Conservation (phyloP, 2,888 invertebrate species). For the Helobdella robusta region DNA sequence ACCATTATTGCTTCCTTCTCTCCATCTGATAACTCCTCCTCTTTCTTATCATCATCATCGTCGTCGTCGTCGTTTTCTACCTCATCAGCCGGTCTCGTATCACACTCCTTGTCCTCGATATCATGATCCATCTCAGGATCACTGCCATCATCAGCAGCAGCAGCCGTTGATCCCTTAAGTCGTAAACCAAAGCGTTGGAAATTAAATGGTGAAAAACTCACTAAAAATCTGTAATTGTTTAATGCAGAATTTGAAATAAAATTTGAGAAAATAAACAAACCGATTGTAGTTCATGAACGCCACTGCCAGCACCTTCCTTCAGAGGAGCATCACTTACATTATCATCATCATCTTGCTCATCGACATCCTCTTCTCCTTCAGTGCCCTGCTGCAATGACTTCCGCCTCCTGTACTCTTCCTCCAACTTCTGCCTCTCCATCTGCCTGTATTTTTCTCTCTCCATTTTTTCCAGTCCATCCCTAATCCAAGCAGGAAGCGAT, state of each 20-base stretch:
- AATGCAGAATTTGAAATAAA: too few relatives aligned
- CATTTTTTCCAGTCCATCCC: constrained; percentile 72
- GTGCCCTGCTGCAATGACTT: neutral
- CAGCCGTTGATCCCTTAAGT: too few relatives aligned
- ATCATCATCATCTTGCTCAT: constrained; percentile 52
- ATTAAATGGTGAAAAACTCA: too few relatives aligned
- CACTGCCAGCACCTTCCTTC: constrained; percentile 52
- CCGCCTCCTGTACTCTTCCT: constrained; percentile 8
- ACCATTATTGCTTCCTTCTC: constrained; percentile 9
- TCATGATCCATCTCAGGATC: too few relatives aligned
- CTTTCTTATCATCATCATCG: constrained; percentile 32
- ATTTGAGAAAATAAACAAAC: too few relatives aligned
- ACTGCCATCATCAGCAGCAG: too few relatives aligned
- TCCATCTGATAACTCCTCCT: constrained; percentile 5
- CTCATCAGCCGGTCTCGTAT: neutral
- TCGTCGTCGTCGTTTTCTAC: constrained; percentile 40
- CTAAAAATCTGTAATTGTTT: too few relatives aligned
- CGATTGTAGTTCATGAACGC: too few relatives aligned
- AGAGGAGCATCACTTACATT: constrained; percentile 57
- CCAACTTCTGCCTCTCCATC: constrained; percentile 59
- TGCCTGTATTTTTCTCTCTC: constrained; percentile 44
- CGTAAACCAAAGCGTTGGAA: too few relatives aligned
- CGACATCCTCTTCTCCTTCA: constrained; percentile 14
- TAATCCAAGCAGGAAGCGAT: constrained; percentile 92
- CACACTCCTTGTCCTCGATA: too few relatives aligned